These are phyloP conservation scores for Epinephelus coioides DNA, from an alignment of 2,797 vertebrate species.

Conservation along the genomic window DNA sequence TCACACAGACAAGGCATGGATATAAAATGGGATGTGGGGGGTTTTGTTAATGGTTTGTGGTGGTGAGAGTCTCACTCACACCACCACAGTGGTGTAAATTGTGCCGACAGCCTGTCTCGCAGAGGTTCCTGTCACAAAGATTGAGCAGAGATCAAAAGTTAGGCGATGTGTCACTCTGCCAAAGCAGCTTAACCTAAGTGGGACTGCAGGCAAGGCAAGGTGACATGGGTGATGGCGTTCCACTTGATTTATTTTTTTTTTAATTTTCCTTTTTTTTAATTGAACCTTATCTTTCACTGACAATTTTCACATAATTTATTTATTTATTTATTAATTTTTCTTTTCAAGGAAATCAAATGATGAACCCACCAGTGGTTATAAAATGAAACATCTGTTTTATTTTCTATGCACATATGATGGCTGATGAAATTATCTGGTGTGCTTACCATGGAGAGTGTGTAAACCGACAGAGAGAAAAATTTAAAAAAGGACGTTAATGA, in stretches of 20 bases:
- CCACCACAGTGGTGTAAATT: slow-evolving; percentile 67
- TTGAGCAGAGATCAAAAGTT: slow-evolving; percentile 51
- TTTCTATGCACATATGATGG: slow-evolving; percentile 24
- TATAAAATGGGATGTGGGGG: slow-evolving; percentile 44
- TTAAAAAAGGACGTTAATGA: slow-evolving; percentile 22
- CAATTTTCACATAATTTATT: slow-evolving; percentile 14
- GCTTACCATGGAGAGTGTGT: slow-evolving; percentile 20
- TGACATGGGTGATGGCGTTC: slow-evolving; percentile 9
- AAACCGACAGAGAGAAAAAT: slow-evolving; percentile 1
- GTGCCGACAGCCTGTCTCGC: slow-evolving; percentile 59
- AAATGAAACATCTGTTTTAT: slow-evolving; percentile 41
- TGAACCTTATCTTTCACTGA: slow-evolving; percentile 22
- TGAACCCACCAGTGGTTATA: slow-evolving; percentile 22
- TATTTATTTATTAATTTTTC: slow-evolving; percentile 24
- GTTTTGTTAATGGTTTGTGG: slow-evolving; percentile 58
- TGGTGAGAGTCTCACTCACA: slow-evolving; percentile 55
- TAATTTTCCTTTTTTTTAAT: slow-evolving; percentile 20
- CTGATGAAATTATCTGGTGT: slow-evolving; percentile 30
- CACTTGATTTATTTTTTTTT: neutral
- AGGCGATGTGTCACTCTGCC: slow-evolving; percentile 50
- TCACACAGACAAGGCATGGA: slow-evolving; percentile 48
- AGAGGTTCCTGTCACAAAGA: slow-evolving; percentile 48
- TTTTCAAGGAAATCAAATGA: slow-evolving; percentile 25
- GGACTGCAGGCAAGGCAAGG: slow-evolving; percentile 23
- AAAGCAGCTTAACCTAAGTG: slow-evolving; percentile 31